These are phyloP conservation scores for Halcyon smyrnensis DNA, from an alignment of 2,797 vertebrate species.

Conservation along the genomic window DNA sequence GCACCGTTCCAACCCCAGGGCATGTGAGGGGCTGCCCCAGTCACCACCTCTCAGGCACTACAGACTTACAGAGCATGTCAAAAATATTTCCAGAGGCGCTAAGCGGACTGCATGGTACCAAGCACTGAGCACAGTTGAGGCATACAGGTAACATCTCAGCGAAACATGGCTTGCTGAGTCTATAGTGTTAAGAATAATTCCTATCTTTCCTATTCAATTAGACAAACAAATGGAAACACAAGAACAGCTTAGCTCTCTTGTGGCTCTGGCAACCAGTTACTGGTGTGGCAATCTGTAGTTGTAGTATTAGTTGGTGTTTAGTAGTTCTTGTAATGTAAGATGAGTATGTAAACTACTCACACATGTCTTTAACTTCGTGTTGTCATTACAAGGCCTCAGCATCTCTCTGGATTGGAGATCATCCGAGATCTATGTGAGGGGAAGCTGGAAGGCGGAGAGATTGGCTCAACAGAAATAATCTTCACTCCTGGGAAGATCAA, in stretches of 20 bases:
- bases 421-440: constrained; percentile 90
- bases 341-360: background rate
- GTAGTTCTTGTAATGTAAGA: background rate
- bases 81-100: rapidly evolving
- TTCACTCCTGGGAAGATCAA: constrained; percentile 89
- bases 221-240: background rate
- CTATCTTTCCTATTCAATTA: background rate
- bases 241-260: background rate
- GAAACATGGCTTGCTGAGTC: rapidly evolving
- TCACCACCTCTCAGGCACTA: background rate
- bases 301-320: background rate
- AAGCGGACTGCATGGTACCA: rapidly evolving
- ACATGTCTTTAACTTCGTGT: constrained; percentile 15
- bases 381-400: constrained; percentile 88
- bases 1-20: background rate
- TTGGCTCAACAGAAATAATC: constrained; percentile 91
- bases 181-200: rapidly evolving
- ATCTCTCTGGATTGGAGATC: constrained; percentile 92
- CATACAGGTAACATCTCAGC: background rate
- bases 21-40: background rate
- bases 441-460: constrained; percentile 86
- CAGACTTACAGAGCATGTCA: background rate
- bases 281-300: background rate
- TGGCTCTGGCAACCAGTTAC: background rate
- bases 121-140: rapidly evolving